Conservation (phyloP, 1,140 invertebrate species). For the Cherax quadricarinatus region DNA sequence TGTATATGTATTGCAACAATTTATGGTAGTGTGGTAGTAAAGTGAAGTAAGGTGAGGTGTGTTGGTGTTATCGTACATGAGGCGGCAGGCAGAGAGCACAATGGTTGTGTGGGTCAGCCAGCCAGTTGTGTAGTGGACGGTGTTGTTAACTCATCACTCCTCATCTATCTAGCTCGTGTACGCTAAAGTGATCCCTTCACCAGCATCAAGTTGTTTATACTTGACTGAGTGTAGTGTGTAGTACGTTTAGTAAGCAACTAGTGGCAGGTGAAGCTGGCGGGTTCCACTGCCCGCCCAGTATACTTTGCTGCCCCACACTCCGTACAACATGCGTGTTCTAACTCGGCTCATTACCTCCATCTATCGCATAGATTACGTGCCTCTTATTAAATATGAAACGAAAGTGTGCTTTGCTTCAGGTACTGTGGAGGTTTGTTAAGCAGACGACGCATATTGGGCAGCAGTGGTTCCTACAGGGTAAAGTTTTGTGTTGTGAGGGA, state of each 20-base stretch:
- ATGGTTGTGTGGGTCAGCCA: conserved; percentile 44
- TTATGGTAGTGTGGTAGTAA: too few species aligned
- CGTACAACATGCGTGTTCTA: neutral
- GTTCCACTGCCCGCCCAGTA: too few species aligned
- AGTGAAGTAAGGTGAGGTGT: neutral
- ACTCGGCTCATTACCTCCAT: too few species aligned
- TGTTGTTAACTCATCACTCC: conserved; percentile 30
- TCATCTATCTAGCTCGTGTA: conserved; percentile 17
- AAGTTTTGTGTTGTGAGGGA: too few species aligned
- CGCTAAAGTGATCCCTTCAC: conserved; percentile 13
- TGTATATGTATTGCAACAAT: too few species aligned
- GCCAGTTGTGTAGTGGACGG: conserved; percentile 35
- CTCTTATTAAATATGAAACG: too few species aligned
- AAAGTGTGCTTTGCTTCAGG: too few species aligned
- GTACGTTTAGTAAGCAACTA: neutral
- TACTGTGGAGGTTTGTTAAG: too few species aligned
- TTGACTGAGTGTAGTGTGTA: neutral
- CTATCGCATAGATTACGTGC: too few species aligned
- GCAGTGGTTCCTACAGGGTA: too few species aligned
- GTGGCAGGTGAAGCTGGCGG: neutral
- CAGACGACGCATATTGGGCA: too few species aligned
- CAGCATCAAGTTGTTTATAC: neutral
- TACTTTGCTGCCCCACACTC: neutral
- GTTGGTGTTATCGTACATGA: conserved; percentile 19
- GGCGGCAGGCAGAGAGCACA: conserved; percentile 27